Conservation (phyloP, 2,888 invertebrate species). For the Liopterus haemorrhoidalis region DNA sequence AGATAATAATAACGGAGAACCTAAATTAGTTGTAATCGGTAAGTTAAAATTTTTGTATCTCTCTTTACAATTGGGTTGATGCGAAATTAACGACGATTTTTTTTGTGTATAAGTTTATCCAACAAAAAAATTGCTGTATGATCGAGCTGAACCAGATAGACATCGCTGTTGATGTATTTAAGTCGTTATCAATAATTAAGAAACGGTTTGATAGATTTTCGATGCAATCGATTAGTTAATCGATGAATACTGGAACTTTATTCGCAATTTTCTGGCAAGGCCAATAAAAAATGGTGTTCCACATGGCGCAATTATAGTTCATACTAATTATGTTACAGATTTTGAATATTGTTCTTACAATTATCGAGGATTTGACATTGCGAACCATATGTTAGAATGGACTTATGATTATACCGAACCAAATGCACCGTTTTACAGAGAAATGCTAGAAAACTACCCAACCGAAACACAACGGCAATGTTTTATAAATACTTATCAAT, state of each 20-base stretch:
- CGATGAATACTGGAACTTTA: no score
- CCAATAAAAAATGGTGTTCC: no score
- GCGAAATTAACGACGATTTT: no score
- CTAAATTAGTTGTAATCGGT: constrained; percentile 43
- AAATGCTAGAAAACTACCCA: constrained; percentile 64
- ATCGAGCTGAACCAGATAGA: no score
- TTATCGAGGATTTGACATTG: constrained; percentile 86
- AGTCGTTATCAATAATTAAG: neutral
- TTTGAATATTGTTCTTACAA: constrained; percentile 96
- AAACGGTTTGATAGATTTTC: no score
- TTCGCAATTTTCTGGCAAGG: no score
- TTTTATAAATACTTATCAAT: constrained; percentile 56
- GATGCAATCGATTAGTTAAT: no score
- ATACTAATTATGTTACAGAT: constrained; percentile 51
- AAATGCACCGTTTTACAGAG: constrained; percentile 70
- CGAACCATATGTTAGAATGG: constrained; percentile 94
- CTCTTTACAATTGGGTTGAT: constrained; percentile 1
- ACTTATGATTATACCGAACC: constrained; percentile 79
- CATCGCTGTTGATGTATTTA: no score
- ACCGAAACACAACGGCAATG: constrained; percentile 64
- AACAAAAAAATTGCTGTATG: no score
- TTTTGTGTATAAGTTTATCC: no score
- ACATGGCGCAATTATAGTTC: no score
- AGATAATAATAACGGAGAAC: constrained; percentile 35
- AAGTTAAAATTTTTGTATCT: constrained; percentile 23